phyloP scores from a whole-genome alignment of 2,888 invertebrate species.

The Cremastinae sp. region DNA sequence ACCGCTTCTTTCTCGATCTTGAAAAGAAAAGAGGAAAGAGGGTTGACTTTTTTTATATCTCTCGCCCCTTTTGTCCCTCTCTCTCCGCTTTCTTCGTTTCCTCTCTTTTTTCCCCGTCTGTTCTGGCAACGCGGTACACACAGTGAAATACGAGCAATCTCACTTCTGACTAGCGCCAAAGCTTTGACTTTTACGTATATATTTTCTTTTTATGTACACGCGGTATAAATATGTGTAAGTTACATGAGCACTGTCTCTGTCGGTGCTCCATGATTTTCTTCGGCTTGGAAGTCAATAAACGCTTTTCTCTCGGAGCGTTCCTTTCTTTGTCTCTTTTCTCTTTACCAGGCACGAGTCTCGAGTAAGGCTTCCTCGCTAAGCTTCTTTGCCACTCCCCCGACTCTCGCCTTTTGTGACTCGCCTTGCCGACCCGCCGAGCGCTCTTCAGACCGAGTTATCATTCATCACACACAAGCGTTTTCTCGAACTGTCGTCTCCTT shows the following conservation, averaged over 20 bases:
- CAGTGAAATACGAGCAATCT: constrained; percentile 29
- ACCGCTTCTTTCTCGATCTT: constrained; percentile 13
- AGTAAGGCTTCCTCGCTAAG: constrained; percentile 51
- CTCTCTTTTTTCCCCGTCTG: no score
- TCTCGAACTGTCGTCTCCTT: not conserved
- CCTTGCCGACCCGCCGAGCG: not conserved
- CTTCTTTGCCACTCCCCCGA: constrained; percentile 38
- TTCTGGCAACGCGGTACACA: constrained; percentile 1
- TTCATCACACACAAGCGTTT: constrained; percentile 4
- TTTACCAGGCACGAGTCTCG: constrained; percentile 21
- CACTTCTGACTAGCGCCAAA: constrained; percentile 38
- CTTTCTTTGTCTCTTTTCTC: constrained; percentile 15
- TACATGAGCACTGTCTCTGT: constrained; percentile 1
- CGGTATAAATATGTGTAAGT: constrained; percentile 1
- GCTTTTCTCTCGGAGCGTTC: constrained; percentile 44
- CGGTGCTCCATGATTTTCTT: constrained; percentile 29
- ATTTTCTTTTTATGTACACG: not conserved
- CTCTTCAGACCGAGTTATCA: constrained; percentile 42
- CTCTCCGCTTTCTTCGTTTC: not conserved
- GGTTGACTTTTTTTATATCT: constrained; percentile 22
- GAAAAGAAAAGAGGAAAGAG: not conserved
- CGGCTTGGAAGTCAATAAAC: constrained; percentile 46
- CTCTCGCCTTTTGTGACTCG: constrained; percentile 44
- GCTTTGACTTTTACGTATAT: constrained; percentile 7
- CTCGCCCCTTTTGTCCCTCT: constrained; percentile 15